These are phyloP conservation scores for Glossophaga mutica DNA, from an alignment of 2,797 vertebrate genomes.

Conservation along the genomic window DNA sequence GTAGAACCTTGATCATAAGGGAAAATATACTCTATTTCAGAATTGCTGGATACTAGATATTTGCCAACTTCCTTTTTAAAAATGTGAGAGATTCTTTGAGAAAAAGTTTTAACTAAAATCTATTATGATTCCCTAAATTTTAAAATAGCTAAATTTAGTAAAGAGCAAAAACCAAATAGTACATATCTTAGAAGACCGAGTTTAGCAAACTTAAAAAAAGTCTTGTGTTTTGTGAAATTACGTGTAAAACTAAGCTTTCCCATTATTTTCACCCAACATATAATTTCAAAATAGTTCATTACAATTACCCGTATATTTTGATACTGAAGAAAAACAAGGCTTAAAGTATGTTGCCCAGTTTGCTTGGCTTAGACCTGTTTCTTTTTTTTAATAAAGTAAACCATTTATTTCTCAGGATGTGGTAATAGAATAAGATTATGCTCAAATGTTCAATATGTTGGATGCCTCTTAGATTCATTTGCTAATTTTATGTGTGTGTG, in stretches of 20 bases:
- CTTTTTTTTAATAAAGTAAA: not conserved
- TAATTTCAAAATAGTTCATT: constrained; percentile 55
- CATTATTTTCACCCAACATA: constrained; percentile 5
- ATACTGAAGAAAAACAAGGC: constrained; percentile 53
- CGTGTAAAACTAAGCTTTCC: constrained; percentile 45
- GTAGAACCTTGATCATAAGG: not conserved
- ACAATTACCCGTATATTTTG: not conserved
- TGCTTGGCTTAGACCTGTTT: constrained; percentile 49
- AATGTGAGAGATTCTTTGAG: constrained; percentile 44
- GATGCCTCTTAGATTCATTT: constrained; percentile 33
- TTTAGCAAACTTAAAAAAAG: constrained; percentile 47
- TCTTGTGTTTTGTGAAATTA: constrained; percentile 58
- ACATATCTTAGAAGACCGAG: constrained; percentile 46
- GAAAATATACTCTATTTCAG: not conserved
- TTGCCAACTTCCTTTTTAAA: constrained; percentile 31
- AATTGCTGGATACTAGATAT: constrained; percentile 9
- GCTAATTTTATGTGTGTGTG: constrained; percentile 70
- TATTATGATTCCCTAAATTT: constrained; percentile 54
- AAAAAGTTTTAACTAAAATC: constrained; percentile 59
- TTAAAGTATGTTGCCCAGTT: constrained; percentile 43
- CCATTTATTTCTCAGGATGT: constrained; percentile 70
- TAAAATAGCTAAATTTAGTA: constrained; percentile 61
- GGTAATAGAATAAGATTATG: constrained; percentile 42
- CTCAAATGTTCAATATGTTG: constrained; percentile 56
- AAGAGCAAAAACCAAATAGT: constrained; percentile 47